phyloP scores from a whole-genome alignment of 2,113 vertebrate genomes.

The Cranoglanis bouderius region DNA sequence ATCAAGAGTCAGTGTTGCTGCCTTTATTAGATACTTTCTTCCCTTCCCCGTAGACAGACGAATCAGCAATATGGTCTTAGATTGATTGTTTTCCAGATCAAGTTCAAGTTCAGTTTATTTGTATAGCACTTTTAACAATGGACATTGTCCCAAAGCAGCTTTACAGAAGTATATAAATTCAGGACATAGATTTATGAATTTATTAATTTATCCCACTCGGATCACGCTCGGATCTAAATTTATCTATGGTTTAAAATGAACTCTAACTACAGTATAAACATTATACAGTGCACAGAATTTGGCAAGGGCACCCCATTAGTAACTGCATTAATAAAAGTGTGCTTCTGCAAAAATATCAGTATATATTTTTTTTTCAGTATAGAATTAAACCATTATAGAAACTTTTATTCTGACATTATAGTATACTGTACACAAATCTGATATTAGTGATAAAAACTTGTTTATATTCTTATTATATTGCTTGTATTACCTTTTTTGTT shows the following conservation, averaged over 20 bases:
- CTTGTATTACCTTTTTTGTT: background rate
- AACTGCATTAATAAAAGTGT: background rate
- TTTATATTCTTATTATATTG: background rate
- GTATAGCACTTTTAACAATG: too few relatives aligned
- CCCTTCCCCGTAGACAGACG: too few relatives aligned
- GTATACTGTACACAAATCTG: background rate
- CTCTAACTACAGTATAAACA: background rate
- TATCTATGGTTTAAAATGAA: background rate
- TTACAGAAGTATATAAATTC: too few relatives aligned
- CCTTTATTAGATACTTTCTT: too few relatives aligned
- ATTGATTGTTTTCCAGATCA: background rate
- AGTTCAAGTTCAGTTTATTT: too few relatives aligned
- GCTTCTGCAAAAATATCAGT: background rate
- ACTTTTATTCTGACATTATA: background rate
- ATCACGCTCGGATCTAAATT: background rate
- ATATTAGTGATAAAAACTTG: background rate
- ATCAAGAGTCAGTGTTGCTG: too few relatives aligned
- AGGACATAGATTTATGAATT: too few relatives aligned
- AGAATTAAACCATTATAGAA: background rate
- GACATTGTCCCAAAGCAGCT: too few relatives aligned
- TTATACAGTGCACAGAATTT: background rate
- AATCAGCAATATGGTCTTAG: background rate
- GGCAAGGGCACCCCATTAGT: background rate
- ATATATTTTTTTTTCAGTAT: background rate
- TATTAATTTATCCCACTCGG: too few relatives aligned